These are phyloP conservation scores for Diploptera punctata DNA, from an alignment of 2,888 invertebrate genomes.

Conservation along the genomic window DNA sequence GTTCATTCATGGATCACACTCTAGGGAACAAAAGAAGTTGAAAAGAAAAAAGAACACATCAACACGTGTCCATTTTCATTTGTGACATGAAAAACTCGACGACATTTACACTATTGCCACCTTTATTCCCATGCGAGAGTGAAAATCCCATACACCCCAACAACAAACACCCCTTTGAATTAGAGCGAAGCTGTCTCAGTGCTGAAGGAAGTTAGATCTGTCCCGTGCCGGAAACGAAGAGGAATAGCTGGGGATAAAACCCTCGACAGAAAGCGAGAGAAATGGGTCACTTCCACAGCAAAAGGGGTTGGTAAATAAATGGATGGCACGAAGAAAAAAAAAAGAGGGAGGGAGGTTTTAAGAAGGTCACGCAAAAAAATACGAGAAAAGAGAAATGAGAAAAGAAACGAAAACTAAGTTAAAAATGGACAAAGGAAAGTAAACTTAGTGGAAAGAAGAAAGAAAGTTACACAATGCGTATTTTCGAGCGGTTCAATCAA, in stretches of 20 bases:
- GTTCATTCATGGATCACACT: too few species aligned
- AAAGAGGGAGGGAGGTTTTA: not conserved
- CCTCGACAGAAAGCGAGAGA: conserved; percentile 12
- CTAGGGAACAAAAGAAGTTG: conserved; percentile 12
- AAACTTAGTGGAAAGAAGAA: not conserved
- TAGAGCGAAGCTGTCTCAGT: conserved; percentile 18
- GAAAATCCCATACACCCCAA: conserved; percentile 12
- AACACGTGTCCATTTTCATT: conserved; percentile 24
- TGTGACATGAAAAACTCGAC: conserved; percentile 2
- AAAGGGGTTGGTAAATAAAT: conserved; percentile 33
- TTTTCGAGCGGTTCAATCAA: too few species aligned
- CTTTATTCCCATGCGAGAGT: conserved; percentile 7
- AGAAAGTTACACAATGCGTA: too few species aligned
- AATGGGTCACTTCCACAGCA: conserved; percentile 28
- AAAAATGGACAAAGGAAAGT: not conserved
- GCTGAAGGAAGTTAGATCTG: conserved; percentile 15
- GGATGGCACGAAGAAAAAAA: conserved; percentile 20
- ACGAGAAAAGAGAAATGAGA: not conserved
- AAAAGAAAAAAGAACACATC: not conserved
- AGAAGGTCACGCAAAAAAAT: not conserved
- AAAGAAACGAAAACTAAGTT: not conserved
- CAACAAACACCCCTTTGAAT: conserved; percentile 25
- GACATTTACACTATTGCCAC: not conserved
- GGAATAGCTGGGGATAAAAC: conserved; percentile 26
- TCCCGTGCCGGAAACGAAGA: conserved; percentile 34